Percentiles rank a stretch among this genome's conserved stretches.
phyloP scores from a whole-genome alignment of 2,888 invertebrate genomes.

The Erynnis tages region DNA sequence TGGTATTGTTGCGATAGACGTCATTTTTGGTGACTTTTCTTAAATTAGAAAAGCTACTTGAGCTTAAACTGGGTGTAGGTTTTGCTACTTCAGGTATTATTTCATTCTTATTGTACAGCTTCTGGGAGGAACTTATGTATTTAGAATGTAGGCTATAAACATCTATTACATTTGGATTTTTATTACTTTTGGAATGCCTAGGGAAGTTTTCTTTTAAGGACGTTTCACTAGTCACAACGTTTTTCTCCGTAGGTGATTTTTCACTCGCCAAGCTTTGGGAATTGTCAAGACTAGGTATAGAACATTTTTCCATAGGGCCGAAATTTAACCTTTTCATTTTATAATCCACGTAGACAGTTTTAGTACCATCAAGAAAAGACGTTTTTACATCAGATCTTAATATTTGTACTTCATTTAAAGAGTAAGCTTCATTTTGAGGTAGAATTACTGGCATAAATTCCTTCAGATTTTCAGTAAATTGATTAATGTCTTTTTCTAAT shows the following conservation, averaged over 20 bases:
- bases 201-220: constrained; percentile 9
- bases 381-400: constrained; percentile 47
- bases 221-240: neutral
- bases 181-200: constrained; percentile 15
- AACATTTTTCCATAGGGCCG: constrained; percentile 52
- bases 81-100: constrained; percentile 27
- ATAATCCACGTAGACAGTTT: constrained; percentile 52
- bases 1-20: constrained; percentile 29
- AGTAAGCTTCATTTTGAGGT: constrained; percentile 35
- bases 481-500: neutral
- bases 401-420: constrained; percentile 55
- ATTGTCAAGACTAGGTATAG: constrained; percentile 43
- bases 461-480: constrained; percentile 3
- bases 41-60: constrained; percentile 33
- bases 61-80: constrained; percentile 4
- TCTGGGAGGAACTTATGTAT: constrained; percentile 45
- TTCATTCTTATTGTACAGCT: neutral
- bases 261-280: constrained; percentile 32
- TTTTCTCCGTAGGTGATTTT: constrained; percentile 14
- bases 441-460: constrained; percentile 29
- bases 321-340: constrained; percentile 53
- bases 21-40: constrained; percentile 31
- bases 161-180: constrained; percentile 43
- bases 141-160: constrained; percentile 49
- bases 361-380: constrained; percentile 48